Evolutionary conservation across 2,797 vertebrate species (phyloP).

Genomic region (Darevskia mixta): DNA sequence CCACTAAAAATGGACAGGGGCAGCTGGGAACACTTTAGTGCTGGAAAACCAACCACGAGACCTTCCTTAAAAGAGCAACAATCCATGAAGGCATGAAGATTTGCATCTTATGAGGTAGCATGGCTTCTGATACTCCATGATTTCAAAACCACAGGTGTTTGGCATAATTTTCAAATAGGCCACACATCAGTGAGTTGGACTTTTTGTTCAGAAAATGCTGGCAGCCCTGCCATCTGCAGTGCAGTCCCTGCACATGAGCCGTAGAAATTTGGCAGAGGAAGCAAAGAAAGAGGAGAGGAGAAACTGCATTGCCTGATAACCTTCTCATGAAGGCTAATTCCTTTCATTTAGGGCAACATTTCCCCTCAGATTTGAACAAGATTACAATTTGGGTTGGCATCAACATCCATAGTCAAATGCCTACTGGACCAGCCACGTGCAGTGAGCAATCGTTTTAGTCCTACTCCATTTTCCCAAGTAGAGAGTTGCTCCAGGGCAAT

Average conservation of each 20-base stretch:
- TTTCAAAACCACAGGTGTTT: constrained; percentile 6
- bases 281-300: neutral
- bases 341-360: neutral
- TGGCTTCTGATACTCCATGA: neutral
- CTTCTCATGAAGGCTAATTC: neutral
- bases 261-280: neutral
- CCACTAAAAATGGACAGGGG: neutral
- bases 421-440: neutral
- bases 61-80: neutral
- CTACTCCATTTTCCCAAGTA: too few relatives aligned
- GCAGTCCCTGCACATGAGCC: neutral
- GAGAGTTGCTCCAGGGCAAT: neutral
- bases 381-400: neutral
- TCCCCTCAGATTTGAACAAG: neutral
- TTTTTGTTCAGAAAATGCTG: neutral
- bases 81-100: neutral
- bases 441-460: neutral
- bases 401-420: neutral
- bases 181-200: neutral
- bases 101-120: neutral
- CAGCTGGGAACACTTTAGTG: neutral
- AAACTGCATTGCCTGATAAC: neutral
- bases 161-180: neutral
- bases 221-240: neutral
- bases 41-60: neutral